phyloP scores from a whole-genome alignment of 1,140 invertebrate species.

The Stratiolaelaps scimitus region DNA sequence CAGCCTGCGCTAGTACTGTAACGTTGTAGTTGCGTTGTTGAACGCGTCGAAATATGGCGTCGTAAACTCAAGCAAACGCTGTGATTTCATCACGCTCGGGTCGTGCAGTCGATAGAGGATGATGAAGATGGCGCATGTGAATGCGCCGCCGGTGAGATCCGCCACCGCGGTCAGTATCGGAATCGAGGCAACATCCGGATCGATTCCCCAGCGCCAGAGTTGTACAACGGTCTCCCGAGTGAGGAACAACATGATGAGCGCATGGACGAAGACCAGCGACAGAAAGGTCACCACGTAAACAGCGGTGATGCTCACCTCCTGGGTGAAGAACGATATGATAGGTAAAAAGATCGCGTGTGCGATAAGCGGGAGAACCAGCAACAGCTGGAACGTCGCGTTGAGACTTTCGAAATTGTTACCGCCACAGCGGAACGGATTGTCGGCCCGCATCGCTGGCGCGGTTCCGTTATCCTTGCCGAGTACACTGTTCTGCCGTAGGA shows the following conservation, averaged over 20 bases:
- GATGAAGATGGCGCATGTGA: slow-evolving; percentile 14
- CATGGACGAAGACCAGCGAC: slow-evolving; percentile 12
- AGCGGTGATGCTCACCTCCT: neutral
- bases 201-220: slow-evolving; percentile 10
- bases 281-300: slow-evolving; percentile 1
- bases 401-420: neutral
- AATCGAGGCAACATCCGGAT: slow-evolving; percentile 12
- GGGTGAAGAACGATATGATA: neutral
- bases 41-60: too few relatives aligned
- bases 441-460: neutral
- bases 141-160: slow-evolving; percentile 12
- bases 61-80: too few relatives aligned
- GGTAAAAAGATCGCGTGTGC: neutral
- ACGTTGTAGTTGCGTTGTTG: too few relatives aligned
- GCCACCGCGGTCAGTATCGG: slow-evolving; percentile 23
- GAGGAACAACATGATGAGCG: slow-evolving; percentile 8
- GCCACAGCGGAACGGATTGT: slow-evolving; percentile 2
- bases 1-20: too few relatives aligned
- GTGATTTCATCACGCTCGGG: neutral
- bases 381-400: neutral
- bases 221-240: slow-evolving; percentile 6
- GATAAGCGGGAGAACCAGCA: neutral
- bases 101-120: slow-evolving; percentile 4
- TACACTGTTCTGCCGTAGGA: neutral
- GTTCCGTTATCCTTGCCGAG: neutral